Conservation (phyloP, 2,797 vertebrate species). For the Takifugu ocellatus region DNA sequence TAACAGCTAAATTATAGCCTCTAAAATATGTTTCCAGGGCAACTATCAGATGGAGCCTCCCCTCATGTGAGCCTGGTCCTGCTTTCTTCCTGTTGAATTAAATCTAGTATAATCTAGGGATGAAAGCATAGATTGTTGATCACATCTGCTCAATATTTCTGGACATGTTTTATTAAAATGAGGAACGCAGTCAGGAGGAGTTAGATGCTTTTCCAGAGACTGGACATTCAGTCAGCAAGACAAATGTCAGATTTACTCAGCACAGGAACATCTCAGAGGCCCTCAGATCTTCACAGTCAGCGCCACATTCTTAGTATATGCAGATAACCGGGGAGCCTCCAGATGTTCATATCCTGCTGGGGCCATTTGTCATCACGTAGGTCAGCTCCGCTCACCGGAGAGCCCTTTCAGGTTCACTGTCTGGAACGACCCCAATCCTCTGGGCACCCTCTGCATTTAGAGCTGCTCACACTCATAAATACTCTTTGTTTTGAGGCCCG, state of each 20-base stretch:
- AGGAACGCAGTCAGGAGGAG: neutral
- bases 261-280: too few relatives aligned
- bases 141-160: too few relatives aligned
- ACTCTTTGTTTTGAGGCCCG: neutral
- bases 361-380: constrained; percentile 34
- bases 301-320: constrained; percentile 22
- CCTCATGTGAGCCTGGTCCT: too few relatives aligned
- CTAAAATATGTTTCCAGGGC: too few relatives aligned
- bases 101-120: too few relatives aligned
- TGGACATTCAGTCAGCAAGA: too few relatives aligned
- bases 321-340: constrained; percentile 23
- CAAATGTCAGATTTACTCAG: neutral
- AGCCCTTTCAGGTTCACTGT: constrained; percentile 24
- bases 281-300: constrained; percentile 13
- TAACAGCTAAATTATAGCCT: too few relatives aligned
- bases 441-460: constrained; percentile 9
- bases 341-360: constrained; percentile 31
- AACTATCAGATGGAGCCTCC: too few relatives aligned
- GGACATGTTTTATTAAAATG: too few relatives aligned
- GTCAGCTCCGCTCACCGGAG: constrained; percentile 18
- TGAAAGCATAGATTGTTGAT: too few relatives aligned
- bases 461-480: constrained; percentile 13
- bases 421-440: constrained; percentile 14
- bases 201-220: too few relatives aligned
- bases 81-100: too few relatives aligned